Evolutionary conservation across 92 coral and sea anemone genomes (phyloP), one percentile per base, ranked within the genome.

Genomic region (Scolanthus callimorphus): DNA sequence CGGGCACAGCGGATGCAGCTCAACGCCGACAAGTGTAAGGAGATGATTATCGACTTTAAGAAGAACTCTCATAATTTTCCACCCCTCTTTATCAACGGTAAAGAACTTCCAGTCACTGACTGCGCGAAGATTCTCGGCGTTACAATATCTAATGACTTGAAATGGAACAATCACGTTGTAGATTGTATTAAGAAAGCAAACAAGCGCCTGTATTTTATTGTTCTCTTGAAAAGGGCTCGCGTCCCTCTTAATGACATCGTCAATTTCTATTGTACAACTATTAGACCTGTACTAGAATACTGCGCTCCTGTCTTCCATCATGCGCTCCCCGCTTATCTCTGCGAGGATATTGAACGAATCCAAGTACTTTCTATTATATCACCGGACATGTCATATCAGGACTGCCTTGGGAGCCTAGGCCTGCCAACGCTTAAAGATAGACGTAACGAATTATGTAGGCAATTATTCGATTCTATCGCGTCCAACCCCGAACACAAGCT

Each of bases 301-400:
- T 66, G 76, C 56, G 69, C 63, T 3, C 69, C 76, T 4, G 69
- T 58, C 3, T 76, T 67, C 46, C 53, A 57, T 31, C 74, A 74
- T 28, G 76, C 50, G 19, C 37, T 74, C 11, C 59, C 57, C 17
- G 19, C 28, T 24, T 22, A 54, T 34, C 38, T 46, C 17, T 41
- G 37, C 39, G 55, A 67, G 15, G 74, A 55, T 12, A 17, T 55
- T 17, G 52, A 43, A 29, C 58, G 49, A 4, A 51, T 64, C 54
- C 65, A 28, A 48, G 57, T 52, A 47, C 65, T 53, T 12, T 53
- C 37, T 1, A 31, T 47, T 21, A 8, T 44, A 11, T 63, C 52
- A 1, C 55, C 52, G 23, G 20, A 41, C 20, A n/a, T n/a, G n/a
- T n/a, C n/a, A n/a, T n/a, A n/a, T n/a, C n/a, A n/a, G n/a, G 80